Conservation (phyloP, 2,797 vertebrate species). For the Pseudochirops cupreus region DNA sequence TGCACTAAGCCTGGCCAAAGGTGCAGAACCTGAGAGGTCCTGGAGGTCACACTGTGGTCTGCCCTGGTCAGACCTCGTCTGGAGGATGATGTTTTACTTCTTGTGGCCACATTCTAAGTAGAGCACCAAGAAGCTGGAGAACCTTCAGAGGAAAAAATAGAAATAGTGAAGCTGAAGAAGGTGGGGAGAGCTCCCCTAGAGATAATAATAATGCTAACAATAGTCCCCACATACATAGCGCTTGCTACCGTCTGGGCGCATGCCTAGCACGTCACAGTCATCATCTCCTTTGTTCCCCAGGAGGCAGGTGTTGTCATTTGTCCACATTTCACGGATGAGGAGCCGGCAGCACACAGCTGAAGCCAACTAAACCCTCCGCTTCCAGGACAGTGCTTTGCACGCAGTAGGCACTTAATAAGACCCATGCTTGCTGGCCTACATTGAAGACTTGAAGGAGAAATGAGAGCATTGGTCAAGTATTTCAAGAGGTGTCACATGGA, state of each 20-base stretch:
- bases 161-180: background rate
- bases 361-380: background rate
- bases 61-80: background rate
- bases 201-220: background rate
- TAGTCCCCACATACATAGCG: accelerated
- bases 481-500: background rate
- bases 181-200: background rate
- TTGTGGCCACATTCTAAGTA: background rate
- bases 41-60: background rate
- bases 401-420: too few species aligned
- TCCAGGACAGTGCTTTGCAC: background rate
- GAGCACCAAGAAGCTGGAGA: background rate
- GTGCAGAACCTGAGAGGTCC: too few species aligned
- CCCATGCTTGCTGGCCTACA: background rate
- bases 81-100: background rate
- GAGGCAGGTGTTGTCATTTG: background rate
- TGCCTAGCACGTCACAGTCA: too few species aligned
- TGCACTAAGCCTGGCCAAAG: background rate
- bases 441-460: background rate
- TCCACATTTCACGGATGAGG: background rate
- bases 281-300: background rate
- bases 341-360: background rate
- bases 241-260: background rate
- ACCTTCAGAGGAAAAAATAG: background rate
- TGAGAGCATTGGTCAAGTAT: background rate